These are phyloP conservation scores for Rhyacichthys aspro DNA, from an alignment of 2,797 vertebrate species.

Conservation along the genomic window DNA sequence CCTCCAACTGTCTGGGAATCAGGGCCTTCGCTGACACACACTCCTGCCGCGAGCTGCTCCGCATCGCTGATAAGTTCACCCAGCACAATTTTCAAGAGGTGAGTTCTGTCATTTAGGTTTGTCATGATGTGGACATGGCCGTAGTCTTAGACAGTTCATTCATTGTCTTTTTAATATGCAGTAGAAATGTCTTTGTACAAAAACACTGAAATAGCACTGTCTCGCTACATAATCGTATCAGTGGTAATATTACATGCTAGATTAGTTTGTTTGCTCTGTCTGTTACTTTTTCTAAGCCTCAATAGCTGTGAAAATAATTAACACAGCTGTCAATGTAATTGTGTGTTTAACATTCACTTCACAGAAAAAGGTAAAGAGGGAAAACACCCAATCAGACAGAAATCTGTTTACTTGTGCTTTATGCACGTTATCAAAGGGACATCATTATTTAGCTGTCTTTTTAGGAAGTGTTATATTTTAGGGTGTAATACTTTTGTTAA, in stretches of 20 bases:
- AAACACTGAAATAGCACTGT: not conserved
- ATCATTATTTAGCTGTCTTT: too few species aligned
- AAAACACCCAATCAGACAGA: not conserved
- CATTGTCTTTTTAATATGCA: not conserved
- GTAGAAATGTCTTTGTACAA: not conserved
- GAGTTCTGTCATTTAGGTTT: not conserved
- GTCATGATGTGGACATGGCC: not conserved
- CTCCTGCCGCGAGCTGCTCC: constrained; percentile 94
- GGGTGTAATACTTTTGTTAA: too few species aligned
- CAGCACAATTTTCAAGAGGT: constrained; percentile 99
- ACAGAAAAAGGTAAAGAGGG: constrained; percentile 8
- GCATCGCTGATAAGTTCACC: constrained; percentile 98
- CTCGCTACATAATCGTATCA: not conserved
- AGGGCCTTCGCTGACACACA: constrained; percentile 98
- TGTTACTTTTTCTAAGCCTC: constrained; percentile 2
- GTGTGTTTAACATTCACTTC: not conserved
- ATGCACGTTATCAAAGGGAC: not conserved
- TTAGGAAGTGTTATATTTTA: too few species aligned
- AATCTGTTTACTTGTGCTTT: constrained; percentile 3
- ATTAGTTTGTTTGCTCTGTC: constrained; percentile 8
- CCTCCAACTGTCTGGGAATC: constrained; percentile 98
- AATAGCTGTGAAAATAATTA: not conserved
- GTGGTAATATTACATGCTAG: constrained; percentile 2
- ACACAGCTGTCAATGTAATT: not conserved
- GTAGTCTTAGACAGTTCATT: not conserved